Evolutionary conservation across 2,888 invertebrate genomes (phyloP), one percentile per base, ranked within the genome.

Genomic region (Drosophila anomalipes): DNA sequence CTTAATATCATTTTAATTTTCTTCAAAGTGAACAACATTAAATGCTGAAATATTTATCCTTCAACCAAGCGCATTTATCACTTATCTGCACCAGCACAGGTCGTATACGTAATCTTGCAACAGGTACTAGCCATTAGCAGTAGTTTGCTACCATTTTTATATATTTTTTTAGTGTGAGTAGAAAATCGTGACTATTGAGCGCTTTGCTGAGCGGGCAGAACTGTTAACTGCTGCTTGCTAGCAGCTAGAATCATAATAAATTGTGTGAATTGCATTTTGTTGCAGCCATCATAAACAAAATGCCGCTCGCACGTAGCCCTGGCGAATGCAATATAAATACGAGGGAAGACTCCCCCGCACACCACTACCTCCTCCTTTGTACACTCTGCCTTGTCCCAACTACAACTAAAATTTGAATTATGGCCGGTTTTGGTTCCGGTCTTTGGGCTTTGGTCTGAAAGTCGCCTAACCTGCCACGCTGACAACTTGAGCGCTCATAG

Each of bases 341-440:
- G 61, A 39, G 41, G 65, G 58, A 28, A 44, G 39, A 28, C 7
- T n/a, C 32, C 4, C 39, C 33, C 0, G 3, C 7, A 22, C 44
- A 16, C 14, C 7, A 10, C 7, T 26, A 22, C 7, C 39, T 22
- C 37, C 4, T 6, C n/a, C 12, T 2, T 2, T 9, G n/a, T 6
- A 1, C 33, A 4, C 26, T 0, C 9, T 30, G 28, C 30, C 30
- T 6, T 30, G 19, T 12, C 7, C 35, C 26, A 30, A 57, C 7
- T n/a, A 41, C 65, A 59, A 74, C 79, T 77, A 62, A 81, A 88
- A 85, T 90, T 86, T 88, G 90, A 90, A 88, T 90, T 86, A 88
- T 74, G 89, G 85, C 63, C 66, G 67, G 74, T 62, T 70, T 70
- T 47, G 61, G 70, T 68, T 67, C 41, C 39, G 33, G 44, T 14